Base-by-base conservation (phyloP, 2,113 vertebrate genomes). In the Coracopsis vasa region DNA sequence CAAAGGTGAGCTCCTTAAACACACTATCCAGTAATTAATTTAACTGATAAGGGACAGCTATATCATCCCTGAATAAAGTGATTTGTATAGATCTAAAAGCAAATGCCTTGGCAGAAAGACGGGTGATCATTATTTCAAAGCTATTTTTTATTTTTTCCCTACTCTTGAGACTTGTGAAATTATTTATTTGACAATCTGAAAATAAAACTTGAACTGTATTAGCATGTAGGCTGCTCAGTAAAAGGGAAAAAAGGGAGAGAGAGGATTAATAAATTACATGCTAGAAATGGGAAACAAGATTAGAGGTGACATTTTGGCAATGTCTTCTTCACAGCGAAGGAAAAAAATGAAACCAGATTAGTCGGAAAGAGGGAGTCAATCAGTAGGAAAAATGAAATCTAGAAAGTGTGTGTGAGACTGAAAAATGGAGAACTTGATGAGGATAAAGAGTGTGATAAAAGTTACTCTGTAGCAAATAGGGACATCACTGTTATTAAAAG, bases 161-260 rank as follows among this genome's bases (percentile, higher is more conserved):
- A 61, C 95, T 96, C 84, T 94, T 91, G 87, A 95, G 91, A 47
- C 92, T 96, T 96, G 93, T 94, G 97, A 98, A 98, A 97, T 96
- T 98, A 98, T 98, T 98, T 98, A 97, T 97, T 97, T 98, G 97
- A 98, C 97, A 98, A 98, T 97, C 94, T 97, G 97, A 97, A 98
- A 98, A 98, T 98, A 96, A 97, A 97, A 92, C 96, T 91, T 97
- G 94, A 94, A 79, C 79, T 79, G 67, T 93, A 96, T 94, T 96
- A 93, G 77, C 85, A 96, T 77, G 80, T 93, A 88, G 94, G 80
- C 95, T 97, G 92, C 92, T 97, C 97, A 97, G 90, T 97, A 97
- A 87, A 92, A 95, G 60, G 65, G 29, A 14, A 64, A 84, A 88
- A 87, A 71, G 20, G 31, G 61, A 16, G 92, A 53, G 92, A 88